These are phyloP conservation scores for Dysdera silvatica DNA, from an alignment of 1,140 invertebrate species.

Conservation along the genomic window DNA sequence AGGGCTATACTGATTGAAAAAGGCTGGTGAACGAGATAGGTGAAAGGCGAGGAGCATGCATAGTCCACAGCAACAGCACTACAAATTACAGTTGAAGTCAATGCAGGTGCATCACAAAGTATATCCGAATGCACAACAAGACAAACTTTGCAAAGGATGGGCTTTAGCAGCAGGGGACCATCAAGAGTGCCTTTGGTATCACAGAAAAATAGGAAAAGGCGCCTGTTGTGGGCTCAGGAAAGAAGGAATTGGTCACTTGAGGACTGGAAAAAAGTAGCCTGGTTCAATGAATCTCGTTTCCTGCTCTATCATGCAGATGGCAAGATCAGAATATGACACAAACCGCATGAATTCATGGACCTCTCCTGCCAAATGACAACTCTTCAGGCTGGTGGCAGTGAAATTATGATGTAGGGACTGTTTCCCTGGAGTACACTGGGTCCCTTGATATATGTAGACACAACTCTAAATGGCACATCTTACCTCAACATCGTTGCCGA, in stretches of 20 bases:
- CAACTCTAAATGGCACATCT: no score
- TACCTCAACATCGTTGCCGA: background rate
- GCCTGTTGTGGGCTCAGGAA: background rate
- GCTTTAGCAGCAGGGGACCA: no score
- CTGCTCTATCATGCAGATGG: constrained; percentile 2
- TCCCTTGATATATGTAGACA: background rate
- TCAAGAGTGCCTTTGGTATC: no score
- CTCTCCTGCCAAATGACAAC: background rate
- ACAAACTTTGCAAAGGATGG: no score
- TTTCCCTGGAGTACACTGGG: background rate
- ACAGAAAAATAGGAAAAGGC: background rate
- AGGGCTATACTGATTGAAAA: no score
- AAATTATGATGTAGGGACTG: background rate
- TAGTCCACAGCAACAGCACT: no score
- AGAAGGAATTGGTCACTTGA: background rate
- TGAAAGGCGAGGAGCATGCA: no score
- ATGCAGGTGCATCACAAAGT: no score
- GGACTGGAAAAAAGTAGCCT: constrained; percentile 18
- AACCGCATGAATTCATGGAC: constrained; percentile 6
- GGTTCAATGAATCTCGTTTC: constrained; percentile 16
- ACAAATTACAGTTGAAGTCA: no score
- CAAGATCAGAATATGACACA: constrained; percentile 13
- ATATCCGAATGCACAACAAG: no score
- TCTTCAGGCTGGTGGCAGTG: background rate
- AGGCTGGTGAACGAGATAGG: no score